These are phyloP conservation scores for Drosophila pullipes DNA, from an alignment of 2,888 invertebrate genomes.

Conservation along the genomic window DNA sequence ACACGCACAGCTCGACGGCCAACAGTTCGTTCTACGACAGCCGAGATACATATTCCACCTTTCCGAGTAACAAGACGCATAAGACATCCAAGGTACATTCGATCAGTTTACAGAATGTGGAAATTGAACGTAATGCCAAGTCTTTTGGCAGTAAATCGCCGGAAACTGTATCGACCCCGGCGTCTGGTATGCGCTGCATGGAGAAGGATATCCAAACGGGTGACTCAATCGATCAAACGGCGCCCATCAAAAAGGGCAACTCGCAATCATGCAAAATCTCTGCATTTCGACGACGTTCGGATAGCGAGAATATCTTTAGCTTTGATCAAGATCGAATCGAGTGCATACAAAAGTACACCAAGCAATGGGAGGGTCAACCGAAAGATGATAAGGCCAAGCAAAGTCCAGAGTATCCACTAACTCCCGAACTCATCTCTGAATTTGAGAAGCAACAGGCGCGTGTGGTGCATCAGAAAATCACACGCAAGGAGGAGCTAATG, in stretches of 20 bases:
- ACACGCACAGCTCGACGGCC: constrained; percentile 84
- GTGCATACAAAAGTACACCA: constrained; percentile 88
- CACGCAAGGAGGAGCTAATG: constrained; percentile 88
- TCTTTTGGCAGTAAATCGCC: constrained; percentile 84
- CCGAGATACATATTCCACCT: constrained; percentile 88
- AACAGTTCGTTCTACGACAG: constrained; percentile 87
- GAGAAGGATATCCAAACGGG: constrained; percentile 84
- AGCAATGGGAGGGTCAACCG: constrained; percentile 80
- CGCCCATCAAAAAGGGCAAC: constrained; percentile 71
- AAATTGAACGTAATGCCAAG: constrained; percentile 88
- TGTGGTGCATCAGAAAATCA: constrained; percentile 86
- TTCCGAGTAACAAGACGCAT: constrained; percentile 87
- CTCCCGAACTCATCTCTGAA: constrained; percentile 88
- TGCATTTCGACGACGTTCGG: constrained; percentile 88
- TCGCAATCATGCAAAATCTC: constrained; percentile 84
- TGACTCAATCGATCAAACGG: constrained; percentile 82
- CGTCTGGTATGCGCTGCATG: constrained; percentile 75
- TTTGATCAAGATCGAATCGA: constrained; percentile 92
- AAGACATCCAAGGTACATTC: constrained; percentile 89
- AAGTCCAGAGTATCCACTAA: constrained; percentile 86
- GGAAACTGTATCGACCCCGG: constrained; percentile 79
- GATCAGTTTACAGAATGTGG: constrained; percentile 90
- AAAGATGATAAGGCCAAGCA: constrained; percentile 87
- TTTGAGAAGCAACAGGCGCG: constrained; percentile 87
- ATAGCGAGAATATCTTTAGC: constrained; percentile 90